A percentile compares a stretch with the other conserved stretches of the same genome.
Conservation (phyloP, 1,140 invertebrate species). For the Caenorhabditis briggsae region DNA sequence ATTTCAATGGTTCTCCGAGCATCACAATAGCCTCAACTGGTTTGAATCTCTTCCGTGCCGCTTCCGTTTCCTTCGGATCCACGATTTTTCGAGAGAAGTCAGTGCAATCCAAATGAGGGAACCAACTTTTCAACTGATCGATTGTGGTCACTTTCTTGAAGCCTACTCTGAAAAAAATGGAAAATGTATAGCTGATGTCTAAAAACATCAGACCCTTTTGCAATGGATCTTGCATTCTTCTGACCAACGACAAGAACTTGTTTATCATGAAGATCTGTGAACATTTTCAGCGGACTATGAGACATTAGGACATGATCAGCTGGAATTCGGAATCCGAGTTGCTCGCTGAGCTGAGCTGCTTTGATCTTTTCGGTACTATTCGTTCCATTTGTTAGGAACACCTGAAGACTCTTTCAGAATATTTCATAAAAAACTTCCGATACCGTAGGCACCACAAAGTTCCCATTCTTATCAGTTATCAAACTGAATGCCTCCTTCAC, state of each 20-base stretch:
- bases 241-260: constrained; percentile 84
- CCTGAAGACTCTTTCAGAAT: constrained; percentile 50
- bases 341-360: constrained; percentile 61
- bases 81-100: constrained; percentile 81
- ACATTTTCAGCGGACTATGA: constrained; percentile 83
- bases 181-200: no score
- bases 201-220: constrained; percentile 79
- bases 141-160: constrained; percentile 83
- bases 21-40: constrained; percentile 80
- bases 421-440: background rate
- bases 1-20: constrained; percentile 82
- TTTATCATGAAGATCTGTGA: constrained; percentile 82
- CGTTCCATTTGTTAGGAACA: constrained; percentile 68
- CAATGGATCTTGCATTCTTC: constrained; percentile 83
- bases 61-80: constrained; percentile 75
- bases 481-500: constrained; percentile 81
- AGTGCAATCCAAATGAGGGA: constrained; percentile 84
- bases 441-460: constrained; percentile 65
- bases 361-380: constrained; percentile 64
- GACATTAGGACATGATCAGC: constrained; percentile 84
- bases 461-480: constrained; percentile 79
- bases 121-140: constrained; percentile 82
- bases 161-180: constrained; percentile 81
- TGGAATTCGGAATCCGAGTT: constrained; percentile 64
- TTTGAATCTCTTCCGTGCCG: constrained; percentile 56